Base-by-base conservation (phyloP, 2,888 invertebrate genomes). In the Dasysyrphus tricinctus region DNA sequence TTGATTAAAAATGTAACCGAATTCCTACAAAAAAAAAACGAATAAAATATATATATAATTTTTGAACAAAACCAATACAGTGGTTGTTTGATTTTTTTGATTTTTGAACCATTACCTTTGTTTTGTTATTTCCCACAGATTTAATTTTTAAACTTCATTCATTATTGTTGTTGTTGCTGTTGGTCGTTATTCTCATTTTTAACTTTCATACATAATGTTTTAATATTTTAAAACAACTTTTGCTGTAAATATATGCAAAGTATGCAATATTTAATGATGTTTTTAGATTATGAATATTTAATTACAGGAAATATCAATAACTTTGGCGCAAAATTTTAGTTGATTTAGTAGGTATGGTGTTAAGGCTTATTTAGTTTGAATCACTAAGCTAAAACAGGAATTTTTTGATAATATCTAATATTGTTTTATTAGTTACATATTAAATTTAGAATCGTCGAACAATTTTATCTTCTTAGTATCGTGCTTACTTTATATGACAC, bases 21-120 rank as follows among this genome's bases (percentile, higher is more conserved):
- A 61, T 8, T n/a, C 39, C 61, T 61, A 24, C n/a, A 34, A 32
- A 32, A 61, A 24, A 61, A 59, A 37, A 39, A 37, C 16, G 6
- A 61, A 42, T 42, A 42, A 61, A 61, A 61, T 61, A 42, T 61
- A 24, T 39, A 42, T 24, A 61, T 14, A 42, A 24, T 39, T 24
- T 42, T 39, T 8, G 14, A 61, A 37, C 37, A 59, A 34, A 37
- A 24, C 61, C 12, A 61, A 54, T n/a, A 42, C 37, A 14, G 8
- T 42, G 61, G 61, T 61, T 42, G 39, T 61, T 61, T 61, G 61
- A 61, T 57, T 57, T 37, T 37, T 59, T 57, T 56, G 2, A n/a
- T n/a, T 56, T 37, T 59, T 39, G 37, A 24, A 39, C 37, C 19
- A n/a, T 54, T 29, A 19, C 29, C 29, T 12, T 32, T 32, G 54